Evolutionary conservation across 2,797 vertebrate genomes (phyloP).

Genomic region (Babyrousa celebensis): DNA sequence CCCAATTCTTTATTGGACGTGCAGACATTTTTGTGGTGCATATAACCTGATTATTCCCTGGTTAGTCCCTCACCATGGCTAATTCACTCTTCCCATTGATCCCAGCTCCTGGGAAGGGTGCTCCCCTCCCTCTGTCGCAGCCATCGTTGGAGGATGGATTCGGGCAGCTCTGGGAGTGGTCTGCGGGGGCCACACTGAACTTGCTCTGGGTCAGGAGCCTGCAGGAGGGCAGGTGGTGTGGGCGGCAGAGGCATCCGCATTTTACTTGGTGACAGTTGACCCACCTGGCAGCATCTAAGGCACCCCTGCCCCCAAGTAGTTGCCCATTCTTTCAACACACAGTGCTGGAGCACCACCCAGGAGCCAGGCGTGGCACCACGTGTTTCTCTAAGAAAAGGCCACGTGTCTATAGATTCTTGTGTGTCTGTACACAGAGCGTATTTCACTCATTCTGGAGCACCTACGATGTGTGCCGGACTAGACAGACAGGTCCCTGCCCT

Average conservation of each 20-base stretch:
- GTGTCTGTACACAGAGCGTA: rapidly evolving
- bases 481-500: background rate
- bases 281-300: background rate
- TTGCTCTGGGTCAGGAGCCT: rapidly evolving
- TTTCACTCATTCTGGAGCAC: background rate
- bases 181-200: background rate
- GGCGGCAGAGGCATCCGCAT: background rate
- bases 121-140: rapidly evolving
- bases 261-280: background rate
- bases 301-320: background rate
- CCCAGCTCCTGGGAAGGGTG: background rate
- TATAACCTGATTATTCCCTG: conserved; percentile 65
- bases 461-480: rapidly evolving
- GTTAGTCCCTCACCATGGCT: conserved; percentile 29
- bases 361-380: background rate
- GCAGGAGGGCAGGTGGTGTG: background rate
- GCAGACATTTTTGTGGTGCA: background rate
- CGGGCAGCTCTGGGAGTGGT: background rate
- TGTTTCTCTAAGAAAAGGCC: background rate
- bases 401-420: rapidly evolving
- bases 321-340: background rate
- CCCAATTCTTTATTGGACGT: background rate
- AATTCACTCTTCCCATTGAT: conserved; percentile 42
- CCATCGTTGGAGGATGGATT: background rate
- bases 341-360: background rate